Percentiles rank a stretch among this genome's conserved stretches.
phyloP scores from a whole-genome alignment of 2,888 invertebrate genomes.

The Chesias legatella region DNA sequence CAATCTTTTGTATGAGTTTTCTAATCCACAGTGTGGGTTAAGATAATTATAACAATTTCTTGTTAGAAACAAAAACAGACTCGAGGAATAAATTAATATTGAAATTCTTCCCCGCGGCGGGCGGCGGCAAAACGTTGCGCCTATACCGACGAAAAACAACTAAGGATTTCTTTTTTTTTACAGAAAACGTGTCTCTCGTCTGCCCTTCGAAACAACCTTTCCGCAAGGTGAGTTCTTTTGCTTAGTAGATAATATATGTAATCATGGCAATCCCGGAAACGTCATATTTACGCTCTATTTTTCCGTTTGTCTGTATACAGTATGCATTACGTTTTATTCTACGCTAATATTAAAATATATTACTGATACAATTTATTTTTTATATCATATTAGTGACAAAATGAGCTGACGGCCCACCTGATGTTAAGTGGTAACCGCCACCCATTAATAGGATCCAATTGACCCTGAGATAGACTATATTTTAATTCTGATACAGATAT shows the following conservation, averaged over 20 bases:
- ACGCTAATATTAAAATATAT: no score
- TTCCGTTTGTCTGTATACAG: no score
- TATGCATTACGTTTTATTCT: no score
- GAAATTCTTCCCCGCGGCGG: neutral
- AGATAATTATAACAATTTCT: slow-evolving; percentile 3
- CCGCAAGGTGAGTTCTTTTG: slow-evolving; percentile 12
- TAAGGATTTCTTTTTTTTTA: slow-evolving; percentile 10
- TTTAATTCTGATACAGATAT: no score
- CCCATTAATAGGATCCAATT: no score
- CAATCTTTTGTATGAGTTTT: slow-evolving; percentile 1
- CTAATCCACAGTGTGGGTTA: neutral
- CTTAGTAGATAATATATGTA: neutral
- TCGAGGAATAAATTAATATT: neutral
- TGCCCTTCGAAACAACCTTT: slow-evolving; percentile 1
- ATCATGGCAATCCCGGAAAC: no score
- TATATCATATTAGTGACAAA: no score
- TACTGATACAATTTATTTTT: no score
- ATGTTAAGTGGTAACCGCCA: no score
- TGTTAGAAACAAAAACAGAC: neutral
- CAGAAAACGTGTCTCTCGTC: slow-evolving; percentile 6
- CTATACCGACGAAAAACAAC: slow-evolving; percentile 9
- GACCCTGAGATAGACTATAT: no score
- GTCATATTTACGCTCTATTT: no score
- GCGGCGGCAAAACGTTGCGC: slow-evolving; percentile 4
- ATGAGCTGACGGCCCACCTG: no score